Base-by-base conservation (phyloP, 2,797 vertebrate genomes). In the Miichthys miiuy region DNA sequence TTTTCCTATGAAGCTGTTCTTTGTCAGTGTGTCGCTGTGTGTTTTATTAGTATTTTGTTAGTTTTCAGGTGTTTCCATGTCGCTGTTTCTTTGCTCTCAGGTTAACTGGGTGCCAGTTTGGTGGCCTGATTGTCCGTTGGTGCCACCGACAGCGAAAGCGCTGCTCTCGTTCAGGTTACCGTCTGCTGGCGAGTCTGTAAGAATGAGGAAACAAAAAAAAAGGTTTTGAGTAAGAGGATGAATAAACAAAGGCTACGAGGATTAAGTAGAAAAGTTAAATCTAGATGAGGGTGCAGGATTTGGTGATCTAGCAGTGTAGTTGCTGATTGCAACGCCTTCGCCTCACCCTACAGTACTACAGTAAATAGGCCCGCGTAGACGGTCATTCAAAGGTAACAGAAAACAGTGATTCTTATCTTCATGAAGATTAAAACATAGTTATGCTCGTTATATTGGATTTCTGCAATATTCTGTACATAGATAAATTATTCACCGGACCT, bases 171-270 rank as follows among this genome's bases (percentile, higher is more conserved):
- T 76, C 27, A 23, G 44, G 57, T 60, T 65, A 25, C 16, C 13
- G 34, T 60, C 82, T 17, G 25, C 62, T 12, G 82, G 2, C 2
- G 64, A 18, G 21, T 77, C 90, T 92, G 88, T 14, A 75, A 65
- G n/a, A 47, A 17, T 0, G 3, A 56, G 61, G 13, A 6, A n/a
- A n/a, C n/a, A n/a, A n/a, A 38, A 38, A 25, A 30, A 56, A 41
- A 17, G 9, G 21, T 4, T 34, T 4, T 23, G 18, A 42, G 11
- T 74, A 0, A 63, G 25, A 61, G 6, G 20, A 58, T 17, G 48
- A 46, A 18, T 30, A 48, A 12, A 27, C 42, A 46, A 27, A 58
- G 12, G 10, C 17, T 3, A 17, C 7, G 2, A 34, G 18, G 21
- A 42, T 10, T 21, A 13, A 48, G 3, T 4, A 46, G 12, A 30